phyloP scores from a whole-genome alignment of 2,113 vertebrate genomes.

The Phoenicopterus ruber region DNA sequence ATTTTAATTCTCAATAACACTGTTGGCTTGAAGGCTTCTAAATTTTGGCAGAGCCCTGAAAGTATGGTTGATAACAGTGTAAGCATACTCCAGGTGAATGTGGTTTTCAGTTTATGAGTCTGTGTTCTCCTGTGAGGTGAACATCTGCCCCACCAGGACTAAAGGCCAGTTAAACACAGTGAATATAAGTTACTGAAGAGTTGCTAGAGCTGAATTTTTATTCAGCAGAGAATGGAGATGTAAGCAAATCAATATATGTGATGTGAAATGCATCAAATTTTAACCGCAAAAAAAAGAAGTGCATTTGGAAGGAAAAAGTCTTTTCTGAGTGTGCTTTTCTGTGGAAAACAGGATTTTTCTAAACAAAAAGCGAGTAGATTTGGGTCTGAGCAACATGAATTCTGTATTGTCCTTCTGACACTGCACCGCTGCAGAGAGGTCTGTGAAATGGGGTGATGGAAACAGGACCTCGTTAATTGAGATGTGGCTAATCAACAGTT shows the following conservation, averaged over 20 bases:
- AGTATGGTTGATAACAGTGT: neutral
- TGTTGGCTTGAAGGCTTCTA: neutral
- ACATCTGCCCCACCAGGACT: neutral
- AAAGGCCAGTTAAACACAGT: neutral
- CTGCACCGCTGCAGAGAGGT: neutral
- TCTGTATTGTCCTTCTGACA: neutral
- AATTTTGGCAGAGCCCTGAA: neutral
- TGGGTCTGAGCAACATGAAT: neutral
- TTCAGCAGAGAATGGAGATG: neutral
- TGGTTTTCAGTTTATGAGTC: neutral
- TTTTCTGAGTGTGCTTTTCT: neutral
- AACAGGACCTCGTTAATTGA: neutral
- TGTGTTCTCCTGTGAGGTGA: neutral
- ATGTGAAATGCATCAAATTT: neutral
- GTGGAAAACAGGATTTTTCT: neutral
- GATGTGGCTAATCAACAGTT: neutral
- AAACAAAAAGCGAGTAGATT: neutral
- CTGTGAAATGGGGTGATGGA: neutral
- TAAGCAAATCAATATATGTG: neutral
- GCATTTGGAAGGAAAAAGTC: neutral
- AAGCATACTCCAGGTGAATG: no score
- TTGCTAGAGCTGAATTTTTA: neutral
- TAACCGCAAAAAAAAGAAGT: neutral
- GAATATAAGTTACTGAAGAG: neutral
- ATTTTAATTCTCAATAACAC: neutral